Percentiles rank a stretch among this genome's conserved stretches.
These are phyloP conservation scores for Pseudomyrmex concolor DNA, from an alignment of 1,140 invertebrate genomes.

Conservation along the genomic window DNA sequence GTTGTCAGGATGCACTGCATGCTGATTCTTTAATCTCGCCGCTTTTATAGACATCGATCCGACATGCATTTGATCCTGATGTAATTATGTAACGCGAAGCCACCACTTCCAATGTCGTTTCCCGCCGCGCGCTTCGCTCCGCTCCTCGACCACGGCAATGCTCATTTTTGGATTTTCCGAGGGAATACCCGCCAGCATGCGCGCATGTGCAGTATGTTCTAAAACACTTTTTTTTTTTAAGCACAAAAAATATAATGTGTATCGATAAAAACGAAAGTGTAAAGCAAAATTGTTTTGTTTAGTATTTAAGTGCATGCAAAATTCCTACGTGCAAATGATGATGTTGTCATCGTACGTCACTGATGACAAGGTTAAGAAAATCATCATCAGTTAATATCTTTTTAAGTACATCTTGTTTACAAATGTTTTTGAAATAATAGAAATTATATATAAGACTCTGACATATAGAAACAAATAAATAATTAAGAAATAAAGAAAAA, in stretches of 20 bases:
- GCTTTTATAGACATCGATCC: slow-evolving; percentile 82
- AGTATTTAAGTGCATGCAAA: too few species aligned
- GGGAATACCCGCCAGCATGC: slow-evolving; percentile 30
- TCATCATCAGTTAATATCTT: too few species aligned
- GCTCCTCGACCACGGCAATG: not conserved
- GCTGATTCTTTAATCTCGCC: slow-evolving; percentile 73
- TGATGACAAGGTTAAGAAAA: too few species aligned
- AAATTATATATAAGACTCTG: too few species aligned
- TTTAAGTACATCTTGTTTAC: too few species aligned
- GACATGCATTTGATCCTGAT: slow-evolving; percentile 73
- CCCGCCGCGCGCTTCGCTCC: slow-evolving; percentile 7
- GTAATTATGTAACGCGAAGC: slow-evolving; percentile 76
- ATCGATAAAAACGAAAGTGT: not conserved
- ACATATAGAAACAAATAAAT: too few species aligned
- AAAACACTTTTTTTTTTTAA: slow-evolving; percentile 4
- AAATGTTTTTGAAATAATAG: too few species aligned
- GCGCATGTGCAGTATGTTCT: not conserved
- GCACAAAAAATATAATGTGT: not conserved
- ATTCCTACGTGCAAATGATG: too few species aligned
- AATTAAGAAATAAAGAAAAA: too few species aligned
- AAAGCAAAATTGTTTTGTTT: not conserved
- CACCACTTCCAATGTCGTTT: slow-evolving; percentile 55
- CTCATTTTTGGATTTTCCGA: slow-evolving; percentile 62
- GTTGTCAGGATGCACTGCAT: slow-evolving; percentile 66
- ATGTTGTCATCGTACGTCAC: too few species aligned